Percentiles rank a stretch among this genome's conserved stretches.
Evolutionary conservation across 2,888 invertebrate species (phyloP).

Genomic region (Eumacrocentrus americanus): DNA sequence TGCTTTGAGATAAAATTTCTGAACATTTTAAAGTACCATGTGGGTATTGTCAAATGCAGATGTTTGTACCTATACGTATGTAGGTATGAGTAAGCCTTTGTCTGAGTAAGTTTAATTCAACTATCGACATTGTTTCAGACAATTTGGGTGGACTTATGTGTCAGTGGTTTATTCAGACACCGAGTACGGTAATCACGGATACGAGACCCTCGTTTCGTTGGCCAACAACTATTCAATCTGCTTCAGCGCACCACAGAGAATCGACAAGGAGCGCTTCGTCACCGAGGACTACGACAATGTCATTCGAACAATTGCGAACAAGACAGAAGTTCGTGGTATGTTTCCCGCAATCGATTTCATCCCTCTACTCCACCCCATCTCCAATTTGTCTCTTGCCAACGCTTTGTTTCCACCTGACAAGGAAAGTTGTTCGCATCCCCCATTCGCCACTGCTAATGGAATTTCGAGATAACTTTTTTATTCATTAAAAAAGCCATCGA

Average conservation of each 20-base stretch:
- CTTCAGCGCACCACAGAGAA: slow-evolving; percentile 62
- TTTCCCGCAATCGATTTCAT: slow-evolving; percentile 17
- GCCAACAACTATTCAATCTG: slow-evolving; percentile 63
- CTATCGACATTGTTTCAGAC: slow-evolving; percentile 48
- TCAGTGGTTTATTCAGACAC: slow-evolving; percentile 65
- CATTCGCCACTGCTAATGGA: slow-evolving; percentile 1
- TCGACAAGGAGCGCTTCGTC: slow-evolving; percentile 59
- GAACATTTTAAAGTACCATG: too few relatives aligned
- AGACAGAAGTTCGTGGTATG: slow-evolving; percentile 63
- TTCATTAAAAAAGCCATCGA: not conserved
- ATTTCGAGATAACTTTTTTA: slow-evolving; percentile 1
- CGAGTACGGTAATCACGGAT: slow-evolving; percentile 66
- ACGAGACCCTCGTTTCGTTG: slow-evolving; percentile 60
- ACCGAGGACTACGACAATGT: slow-evolving; percentile 61
- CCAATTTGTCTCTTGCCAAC: slow-evolving; percentile 12
- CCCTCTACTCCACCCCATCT: not conserved
- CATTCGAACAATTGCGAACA: slow-evolving; percentile 57
- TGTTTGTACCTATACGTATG: too few relatives aligned
- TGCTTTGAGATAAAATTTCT: too few relatives aligned
- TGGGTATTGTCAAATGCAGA: too few relatives aligned
- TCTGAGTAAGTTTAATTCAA: not conserved
- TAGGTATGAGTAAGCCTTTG: not conserved
- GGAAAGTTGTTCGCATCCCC: not conserved
- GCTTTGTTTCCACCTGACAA: slow-evolving; percentile 19
- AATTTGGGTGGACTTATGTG: slow-evolving; percentile 65